These are phyloP conservation scores for Calephelis virginiensis DNA, from an alignment of 1,140 invertebrate species.

Conservation along the genomic window DNA sequence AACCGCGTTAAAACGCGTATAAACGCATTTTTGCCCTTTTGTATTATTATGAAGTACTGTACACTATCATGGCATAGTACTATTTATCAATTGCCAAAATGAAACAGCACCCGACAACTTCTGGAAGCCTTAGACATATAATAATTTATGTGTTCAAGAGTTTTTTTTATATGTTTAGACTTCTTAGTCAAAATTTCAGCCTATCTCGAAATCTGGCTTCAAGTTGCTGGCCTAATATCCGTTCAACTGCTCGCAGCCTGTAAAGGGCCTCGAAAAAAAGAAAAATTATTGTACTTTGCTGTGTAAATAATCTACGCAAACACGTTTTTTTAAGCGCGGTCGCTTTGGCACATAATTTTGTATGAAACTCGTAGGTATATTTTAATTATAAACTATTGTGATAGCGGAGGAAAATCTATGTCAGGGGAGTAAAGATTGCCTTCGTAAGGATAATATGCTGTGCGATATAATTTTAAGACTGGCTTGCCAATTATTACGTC, in stretches of 20 bases:
- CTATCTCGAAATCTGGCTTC: background rate
- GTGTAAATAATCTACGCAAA: background rate
- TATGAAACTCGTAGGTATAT: no score
- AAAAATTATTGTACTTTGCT: background rate
- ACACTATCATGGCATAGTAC: background rate
- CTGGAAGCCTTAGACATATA: no score
- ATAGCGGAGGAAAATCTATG: constrained; percentile 15
- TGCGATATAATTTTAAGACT: constrained; percentile 18
- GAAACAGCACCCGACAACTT: constrained; percentile 19
- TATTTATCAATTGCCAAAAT: constrained; percentile 22
- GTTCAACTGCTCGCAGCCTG: no score
- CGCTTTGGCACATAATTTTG: constrained; percentile 3
- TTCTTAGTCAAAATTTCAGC: background rate
- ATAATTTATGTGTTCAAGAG: no score
- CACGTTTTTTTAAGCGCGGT: background rate
- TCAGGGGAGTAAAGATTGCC: constrained; percentile 11
- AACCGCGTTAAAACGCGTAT: no score
- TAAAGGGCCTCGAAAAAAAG: no score
- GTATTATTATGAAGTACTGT: no score
- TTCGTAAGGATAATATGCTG: constrained; percentile 1
- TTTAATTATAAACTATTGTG: constrained; percentile 17
- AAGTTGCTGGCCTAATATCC: constrained; percentile 4
- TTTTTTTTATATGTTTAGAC: background rate
- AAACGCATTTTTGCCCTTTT: no score
- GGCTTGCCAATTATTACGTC: constrained; percentile 35